Evolutionary conservation across 2,888 invertebrate species (phyloP).

Genomic region (Rotaria magnacalcarata): DNA sequence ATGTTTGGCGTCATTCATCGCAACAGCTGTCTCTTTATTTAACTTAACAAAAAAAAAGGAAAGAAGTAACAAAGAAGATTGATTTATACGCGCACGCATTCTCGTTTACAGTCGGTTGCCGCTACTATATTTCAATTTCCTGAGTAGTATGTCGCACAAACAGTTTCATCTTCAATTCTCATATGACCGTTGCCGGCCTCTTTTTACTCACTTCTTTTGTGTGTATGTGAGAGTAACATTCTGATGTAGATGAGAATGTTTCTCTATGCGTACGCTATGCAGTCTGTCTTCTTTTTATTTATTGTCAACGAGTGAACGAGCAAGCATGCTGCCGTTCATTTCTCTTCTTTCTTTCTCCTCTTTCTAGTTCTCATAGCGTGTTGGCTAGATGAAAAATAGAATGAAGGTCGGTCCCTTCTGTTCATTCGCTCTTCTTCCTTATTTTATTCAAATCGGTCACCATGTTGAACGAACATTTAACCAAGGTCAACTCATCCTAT

Average conservation of each 20-base stretch:
- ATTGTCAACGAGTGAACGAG: constrained; percentile 6
- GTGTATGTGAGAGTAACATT: not conserved
- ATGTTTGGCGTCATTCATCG: not conserved
- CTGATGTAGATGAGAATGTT: constrained; percentile 6
- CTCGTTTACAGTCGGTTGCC: constrained; percentile 1
- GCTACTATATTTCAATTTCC: constrained; percentile 15
- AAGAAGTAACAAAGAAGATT: not conserved
- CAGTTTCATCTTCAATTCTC: not conserved
- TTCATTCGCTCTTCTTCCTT: constrained; percentile 25
- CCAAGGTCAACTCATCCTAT: constrained; percentile 26
- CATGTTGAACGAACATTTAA: not conserved
- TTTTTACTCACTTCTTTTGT: constrained; percentile 26
- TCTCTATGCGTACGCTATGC: not conserved
- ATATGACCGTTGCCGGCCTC: not conserved
- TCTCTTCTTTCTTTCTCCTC: not conserved
- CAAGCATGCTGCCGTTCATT: constrained; percentile 5
- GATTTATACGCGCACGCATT: not conserved
- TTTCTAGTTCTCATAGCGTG: not conserved
- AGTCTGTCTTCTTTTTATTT: not conserved
- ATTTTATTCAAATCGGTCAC: not conserved
- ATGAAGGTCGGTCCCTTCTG: not conserved
- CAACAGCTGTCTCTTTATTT: not conserved
- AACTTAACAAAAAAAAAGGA: not conserved
- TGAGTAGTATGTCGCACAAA: constrained; percentile 12
- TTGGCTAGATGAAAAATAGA: not conserved